Evolutionary conservation across 1,140 invertebrate species (phyloP), one percentile per base, ranked within the genome.

Genomic region (Babylonia areolata): DNA sequence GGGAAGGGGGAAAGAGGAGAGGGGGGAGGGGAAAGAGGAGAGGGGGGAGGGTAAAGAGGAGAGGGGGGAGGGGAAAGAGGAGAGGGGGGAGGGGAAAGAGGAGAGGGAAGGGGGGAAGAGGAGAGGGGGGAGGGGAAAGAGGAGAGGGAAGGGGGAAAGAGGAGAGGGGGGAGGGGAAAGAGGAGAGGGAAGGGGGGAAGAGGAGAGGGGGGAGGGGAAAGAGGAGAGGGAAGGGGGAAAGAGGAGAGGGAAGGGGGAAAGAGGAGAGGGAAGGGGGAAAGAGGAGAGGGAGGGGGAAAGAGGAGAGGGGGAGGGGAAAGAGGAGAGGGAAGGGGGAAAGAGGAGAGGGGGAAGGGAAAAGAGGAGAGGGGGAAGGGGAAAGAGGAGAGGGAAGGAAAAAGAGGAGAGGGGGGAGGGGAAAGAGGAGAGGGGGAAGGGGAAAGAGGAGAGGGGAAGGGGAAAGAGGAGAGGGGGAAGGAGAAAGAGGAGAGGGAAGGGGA

Each of bases 201-300:
- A 23, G 28, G 64, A 69, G 64, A 69, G 64, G 28, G 64, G 28
- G 64, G 28, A 23, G 28, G 64, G 28, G 64, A 69, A 23, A 69
- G 64, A 69, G 64, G 28, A 23, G 28, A 23, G 28, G 64, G 28
- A 23, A 69, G 33, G 35, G 71, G 35, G 71, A 75, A 20, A 35
- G 71, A 31, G 28, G 15, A 35, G n/a, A 15, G 20, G 12, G 15
- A 23, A 35, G 11, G 31, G 2, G 80, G 28, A 23, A 20, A 35
- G 3, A n/a, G 17, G n/a, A 39, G 31, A 54, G 40, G n/a, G 31
- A 35, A 9, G 31, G 35, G 31, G 58, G 5, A 39, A 15, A 35
- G 37, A 35, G 73, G n/a, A 84, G 39, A 85, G n/a, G 20, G 33
- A 87, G 64, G 79, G 39, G 6, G 42, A 54, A 31, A 81, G 31